Percentiles rank a stretch among this genome's conserved stretches.
These are phyloP conservation scores for Geophilus truncorum DNA, from an alignment of 2,888 invertebrate species.

Conservation along the genomic window DNA sequence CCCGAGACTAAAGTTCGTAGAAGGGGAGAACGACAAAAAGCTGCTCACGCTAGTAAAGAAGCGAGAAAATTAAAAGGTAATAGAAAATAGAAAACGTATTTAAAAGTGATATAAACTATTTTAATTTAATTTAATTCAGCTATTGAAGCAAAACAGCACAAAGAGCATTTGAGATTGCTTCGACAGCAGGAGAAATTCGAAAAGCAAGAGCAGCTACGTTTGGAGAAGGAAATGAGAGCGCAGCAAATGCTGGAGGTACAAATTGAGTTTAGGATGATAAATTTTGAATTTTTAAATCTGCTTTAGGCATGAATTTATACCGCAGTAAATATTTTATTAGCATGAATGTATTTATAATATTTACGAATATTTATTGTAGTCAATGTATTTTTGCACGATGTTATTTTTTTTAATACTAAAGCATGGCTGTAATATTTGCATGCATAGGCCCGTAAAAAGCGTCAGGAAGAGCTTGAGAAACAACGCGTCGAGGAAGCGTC, in stretches of 20 bases:
- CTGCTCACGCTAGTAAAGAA: constrained; percentile 66
- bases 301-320: not conserved
- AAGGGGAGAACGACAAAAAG: constrained; percentile 62
- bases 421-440: constrained; percentile 30
- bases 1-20: constrained; percentile 55
- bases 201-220: constrained; percentile 71
- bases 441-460: constrained; percentile 70
- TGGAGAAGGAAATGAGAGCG: constrained; percentile 72
- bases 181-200: constrained; percentile 73
- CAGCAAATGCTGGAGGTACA: constrained; percentile 80
- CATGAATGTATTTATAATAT: not conserved
- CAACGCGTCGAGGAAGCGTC: constrained; percentile 77
- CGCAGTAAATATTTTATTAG: constrained; percentile 45
- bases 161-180: constrained; percentile 54
- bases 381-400: not conserved
- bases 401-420: not conserved
- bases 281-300: not conserved
- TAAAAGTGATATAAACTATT: too few species aligned
- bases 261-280: not conserved
- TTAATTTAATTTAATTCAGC: constrained; percentile 40
- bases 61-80: constrained; percentile 56
- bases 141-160: constrained; percentile 46
- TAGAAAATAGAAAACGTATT: constrained; percentile 10
- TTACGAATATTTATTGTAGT: too few species aligned
- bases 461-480: constrained; percentile 78